Conservation (phyloP, 2,888 invertebrate species). For the Fissipunctia ypsillon region DNA sequence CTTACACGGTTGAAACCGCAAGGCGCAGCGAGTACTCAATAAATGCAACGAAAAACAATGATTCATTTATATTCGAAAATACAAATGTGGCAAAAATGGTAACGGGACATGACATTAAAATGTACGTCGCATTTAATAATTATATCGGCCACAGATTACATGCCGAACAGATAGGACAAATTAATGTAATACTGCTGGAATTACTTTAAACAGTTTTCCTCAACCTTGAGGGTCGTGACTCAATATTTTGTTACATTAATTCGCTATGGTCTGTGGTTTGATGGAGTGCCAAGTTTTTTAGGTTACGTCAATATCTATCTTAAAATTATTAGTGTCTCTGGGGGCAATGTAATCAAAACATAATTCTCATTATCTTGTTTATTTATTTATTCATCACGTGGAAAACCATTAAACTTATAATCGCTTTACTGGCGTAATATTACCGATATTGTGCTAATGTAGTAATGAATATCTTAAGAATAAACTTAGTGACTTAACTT, state of each 20-base stretch:
- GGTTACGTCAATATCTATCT: no score
- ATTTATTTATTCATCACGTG: no score
- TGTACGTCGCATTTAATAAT: constrained; percentile 69
- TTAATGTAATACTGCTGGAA: not conserved
- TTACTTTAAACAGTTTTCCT: not conserved
- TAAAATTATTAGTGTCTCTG: no score
- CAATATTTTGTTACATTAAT: not conserved
- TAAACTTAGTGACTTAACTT: no score
- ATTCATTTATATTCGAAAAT: constrained; percentile 22
- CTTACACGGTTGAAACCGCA: no score
- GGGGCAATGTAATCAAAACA: no score
- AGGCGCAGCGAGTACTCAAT: not conserved
- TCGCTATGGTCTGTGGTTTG: not conserved
- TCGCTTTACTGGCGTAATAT: no score
- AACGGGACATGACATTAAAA: constrained; percentile 53
- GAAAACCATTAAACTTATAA: no score
- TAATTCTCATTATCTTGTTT: no score
- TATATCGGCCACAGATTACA: constrained; percentile 55
- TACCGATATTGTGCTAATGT: no score
- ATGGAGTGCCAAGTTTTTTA: not conserved
- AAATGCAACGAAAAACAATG: not conserved
- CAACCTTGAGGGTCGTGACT: not conserved
- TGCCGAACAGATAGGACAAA: constrained; percentile 41
- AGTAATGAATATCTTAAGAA: not conserved
- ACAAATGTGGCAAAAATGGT: constrained; percentile 27